Evolutionary conservation across 2,888 invertebrate genomes (phyloP), one percentile per base, ranked within the genome.

Genomic region (Anoncus sp.): DNA sequence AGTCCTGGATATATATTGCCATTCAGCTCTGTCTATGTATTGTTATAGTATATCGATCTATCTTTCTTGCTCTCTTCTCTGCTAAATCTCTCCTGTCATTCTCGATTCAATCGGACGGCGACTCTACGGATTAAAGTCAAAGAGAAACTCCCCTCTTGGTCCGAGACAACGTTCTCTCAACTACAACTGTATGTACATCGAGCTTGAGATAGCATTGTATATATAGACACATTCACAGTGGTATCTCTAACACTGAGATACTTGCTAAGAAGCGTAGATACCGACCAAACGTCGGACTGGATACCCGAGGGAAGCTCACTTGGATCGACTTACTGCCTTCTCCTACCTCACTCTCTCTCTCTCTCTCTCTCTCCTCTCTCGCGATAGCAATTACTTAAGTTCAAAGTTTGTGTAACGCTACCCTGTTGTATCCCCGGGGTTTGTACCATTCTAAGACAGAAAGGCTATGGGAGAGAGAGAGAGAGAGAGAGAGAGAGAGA

Each of bases 311-410:
- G 74, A 78, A 75, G 55, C 60, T 71, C 74, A 65, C 77, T 77
- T 65, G 66, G 74, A 66, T 74, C 78, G 75, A 60, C 60, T 71
- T 73, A 31, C 47, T 63, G 38, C 35, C 63, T 57, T 51, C 20
- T 49, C 57, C 16, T 12, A 24, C 14, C 62, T 40, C 51, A 20
- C 60, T 43, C 43, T 40, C 31, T 18, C 69, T 22, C 18, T 45
- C 18, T 31, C 35, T 16, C 22, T 18, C 38, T 47, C n/a, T 60
- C 74, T 43, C 49, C 38, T 55, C 20, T 60, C 74, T 70, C 62
- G 59, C 70, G 75, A 73, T 77, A 77, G 81, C 83, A 85, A 85
- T 85, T 83, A 85, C 83, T 85, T 81, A 78, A 82, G 81, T 82
- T 82, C 75, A 77, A 83, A 84, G 85, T 83, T 84, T 84, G 81